These are phyloP conservation scores for Prietella phreatophila DNA, from an alignment of 2,113 vertebrate species.

Conservation along the genomic window DNA sequence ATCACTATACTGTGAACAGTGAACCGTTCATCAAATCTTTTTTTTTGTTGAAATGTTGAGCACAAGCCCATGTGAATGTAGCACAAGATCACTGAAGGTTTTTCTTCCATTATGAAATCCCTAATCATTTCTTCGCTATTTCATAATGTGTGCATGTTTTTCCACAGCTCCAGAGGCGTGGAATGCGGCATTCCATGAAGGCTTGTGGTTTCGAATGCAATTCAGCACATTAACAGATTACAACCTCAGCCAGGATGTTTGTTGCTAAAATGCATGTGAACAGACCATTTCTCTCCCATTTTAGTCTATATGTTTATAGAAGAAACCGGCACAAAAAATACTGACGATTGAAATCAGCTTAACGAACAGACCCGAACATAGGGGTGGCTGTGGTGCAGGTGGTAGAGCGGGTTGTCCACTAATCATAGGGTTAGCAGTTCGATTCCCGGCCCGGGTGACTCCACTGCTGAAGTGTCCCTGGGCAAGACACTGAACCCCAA, in stretches of 20 bases:
- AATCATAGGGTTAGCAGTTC: too few species aligned
- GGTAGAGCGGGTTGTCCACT: too few species aligned
- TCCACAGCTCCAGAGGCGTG: slow-evolving; percentile 16
- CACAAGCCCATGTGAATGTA: too few species aligned
- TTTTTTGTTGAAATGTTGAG: too few species aligned
- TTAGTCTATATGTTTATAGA: neutral
- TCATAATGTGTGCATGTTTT: neutral
- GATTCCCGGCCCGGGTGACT: too few species aligned
- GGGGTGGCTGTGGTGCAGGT: too few species aligned
- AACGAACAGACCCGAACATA: too few species aligned
- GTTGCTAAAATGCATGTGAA: neutral
- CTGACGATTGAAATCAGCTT: neutral
- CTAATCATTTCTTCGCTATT: slow-evolving; percentile 12
- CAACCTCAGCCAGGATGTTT: neutral
- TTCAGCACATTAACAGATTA: slow-evolving; percentile 32
- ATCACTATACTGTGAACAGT: neutral
- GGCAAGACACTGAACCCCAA: too few species aligned
- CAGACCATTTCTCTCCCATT: neutral
- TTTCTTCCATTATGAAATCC: neutral
- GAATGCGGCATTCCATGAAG: slow-evolving; percentile 13
- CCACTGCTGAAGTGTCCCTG: too few species aligned
- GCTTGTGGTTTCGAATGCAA: slow-evolving; percentile 24
- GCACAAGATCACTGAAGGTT: neutral
- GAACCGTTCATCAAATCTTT: too few species aligned
- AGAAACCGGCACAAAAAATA: neutral